Base-by-base conservation (phyloP, 1,140 invertebrate genomes). In the Cydia amplana region DNA sequence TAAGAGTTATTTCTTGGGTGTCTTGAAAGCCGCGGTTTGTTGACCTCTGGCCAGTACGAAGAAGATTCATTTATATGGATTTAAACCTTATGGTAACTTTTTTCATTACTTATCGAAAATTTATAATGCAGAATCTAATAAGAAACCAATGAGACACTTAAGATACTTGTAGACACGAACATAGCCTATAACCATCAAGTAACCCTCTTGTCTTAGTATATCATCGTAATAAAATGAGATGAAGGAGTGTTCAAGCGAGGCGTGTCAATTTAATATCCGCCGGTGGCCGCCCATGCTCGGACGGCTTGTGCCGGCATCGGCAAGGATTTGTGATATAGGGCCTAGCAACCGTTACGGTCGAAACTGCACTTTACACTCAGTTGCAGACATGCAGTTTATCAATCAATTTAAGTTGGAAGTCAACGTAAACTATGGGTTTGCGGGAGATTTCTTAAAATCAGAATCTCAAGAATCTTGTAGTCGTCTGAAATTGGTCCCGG, bases 261-360 rank as follows among this genome's bases (percentile, higher is more conserved):
- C 87, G 88, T 89, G 87, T 90, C 90, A 85, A 87, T 89, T 89
- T 87, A 86, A 89, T 89, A 89, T 90, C 87, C 88, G 85, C 82
- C 82, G 87, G 85, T 86, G 83, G 84, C 75, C 85, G 25, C 79
- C 76, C 80, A 81, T 89, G 87, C 89, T 90, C 55, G 80, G 85
- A 89, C 88, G 86, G 82, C 78, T 60, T 23, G 10, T 23, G 55
- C 7, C 55, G 9, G 51, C 25, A 25, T 0, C 51, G 6, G 12
- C 46, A 60, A 18, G 51, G 55, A 10, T 20, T 23, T 60, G 20
- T 18, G 51, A 18, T 55, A 9, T 55, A 9, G 16, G 51, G n/a
- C 51, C 20, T 55, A 55, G 51, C 51, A 55, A 18, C 51, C 51
- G 51, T 18, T 55, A 55, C 51, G 16, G 16, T 55, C 20, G 5